Evolutionary conservation across 2,888 invertebrate genomes (phyloP), one percentile per base, ranked within the genome.

Genomic region (Melieria omissa): DNA sequence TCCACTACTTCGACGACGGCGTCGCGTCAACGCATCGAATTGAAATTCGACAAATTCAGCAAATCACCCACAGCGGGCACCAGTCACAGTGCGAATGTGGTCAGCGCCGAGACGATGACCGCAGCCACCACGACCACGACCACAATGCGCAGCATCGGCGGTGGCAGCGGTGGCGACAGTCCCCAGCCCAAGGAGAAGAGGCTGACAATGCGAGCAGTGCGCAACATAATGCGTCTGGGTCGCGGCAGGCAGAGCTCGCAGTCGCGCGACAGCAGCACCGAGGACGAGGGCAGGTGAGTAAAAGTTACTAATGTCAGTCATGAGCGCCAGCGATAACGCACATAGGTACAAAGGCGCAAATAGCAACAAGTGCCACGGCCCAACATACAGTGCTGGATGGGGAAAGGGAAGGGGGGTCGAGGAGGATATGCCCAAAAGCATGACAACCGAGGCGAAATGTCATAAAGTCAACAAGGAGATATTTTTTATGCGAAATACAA

Each of bases 191-290:
- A 82, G 55, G 85, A 85, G 57, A 84, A 83, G 72, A 81, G 79
- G 63, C 80, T 84, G 61, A 80, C 83, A 0, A 76, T 85, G 75
- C 77, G 82, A 64, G 77, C 83, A 4, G 84, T 85, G 47, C 78
- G 83, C 54, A 84, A 82, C 77, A 79, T 84, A 47, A 82, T 85
- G 76, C 81, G 81, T 74, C 74, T 85, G 55, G 85, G 84, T 1
- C 80, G 82, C 49, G 80, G 81, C 70, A 79, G 81, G 12, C 81
- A 82, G 45, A 71, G 77, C 41, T 78, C 82, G 47, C 83, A 81
- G 61, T 80, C 82, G 55, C 80, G 83, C 64, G 85, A 85, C 58
- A 85, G 84, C 75, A 85, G 84, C 69, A 84, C 84, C 47, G 85
- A 85, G 72, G 84, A 85, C 76, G 85, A 85, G 65, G 81, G 81